Evolutionary conservation across 2,113 vertebrate genomes (phyloP).

Genomic region (Pseudois nayaur): DNA sequence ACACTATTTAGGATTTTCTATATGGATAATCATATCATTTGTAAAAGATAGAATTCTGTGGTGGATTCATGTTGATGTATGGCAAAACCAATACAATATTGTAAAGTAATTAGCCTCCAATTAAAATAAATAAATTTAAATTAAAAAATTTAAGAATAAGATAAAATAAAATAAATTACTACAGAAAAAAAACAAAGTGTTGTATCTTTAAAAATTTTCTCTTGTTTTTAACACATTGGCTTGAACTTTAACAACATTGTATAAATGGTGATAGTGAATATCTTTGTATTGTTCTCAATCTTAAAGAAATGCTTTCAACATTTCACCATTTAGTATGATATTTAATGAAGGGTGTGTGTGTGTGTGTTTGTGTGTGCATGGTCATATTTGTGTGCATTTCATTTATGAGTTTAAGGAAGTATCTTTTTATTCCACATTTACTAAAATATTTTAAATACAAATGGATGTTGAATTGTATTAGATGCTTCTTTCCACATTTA

Average conservation of each 20-base stretch:
- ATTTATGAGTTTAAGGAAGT: background rate
- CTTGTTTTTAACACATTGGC: background rate
- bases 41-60: background rate
- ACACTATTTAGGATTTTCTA: background rate
- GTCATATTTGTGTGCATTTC: background rate
- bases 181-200: background rate
- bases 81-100: no score
- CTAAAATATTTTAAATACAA: constrained; percentile 9
- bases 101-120: no score
- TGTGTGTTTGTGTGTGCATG: background rate
- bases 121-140: no score
- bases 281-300: background rate
- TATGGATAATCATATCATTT: background rate
- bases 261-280: background rate
- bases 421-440: background rate
- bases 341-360: background rate
- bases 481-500: constrained; percentile 16
- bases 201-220: background rate
- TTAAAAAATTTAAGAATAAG: no score
- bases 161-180: no score
- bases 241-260: background rate
- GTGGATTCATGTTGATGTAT: no score
- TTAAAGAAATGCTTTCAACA: constrained; percentile 14
- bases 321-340: background rate
- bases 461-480: constrained; percentile 25